phyloP scores from a whole-genome alignment of 2,888 invertebrate species.

The Synanthedon formicaeformis region DNA sequence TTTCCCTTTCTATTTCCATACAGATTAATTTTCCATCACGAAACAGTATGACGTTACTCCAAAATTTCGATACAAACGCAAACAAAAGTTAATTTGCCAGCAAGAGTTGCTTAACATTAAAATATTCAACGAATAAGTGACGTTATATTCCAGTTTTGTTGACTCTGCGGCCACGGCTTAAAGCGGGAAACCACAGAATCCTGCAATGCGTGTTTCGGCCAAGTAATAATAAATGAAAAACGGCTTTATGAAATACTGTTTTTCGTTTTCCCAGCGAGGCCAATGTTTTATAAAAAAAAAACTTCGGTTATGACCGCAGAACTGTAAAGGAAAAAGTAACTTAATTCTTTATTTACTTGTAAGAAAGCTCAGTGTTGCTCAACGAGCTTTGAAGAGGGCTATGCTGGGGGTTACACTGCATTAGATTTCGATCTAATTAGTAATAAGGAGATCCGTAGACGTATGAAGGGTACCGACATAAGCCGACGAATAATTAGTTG shows the following conservation, averaged over 20 bases:
- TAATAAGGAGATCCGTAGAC: too few species aligned
- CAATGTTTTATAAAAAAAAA: not conserved
- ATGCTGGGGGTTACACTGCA: too few species aligned
- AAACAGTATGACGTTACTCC: not conserved
- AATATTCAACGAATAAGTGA: not conserved
- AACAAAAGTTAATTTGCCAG: not conserved
- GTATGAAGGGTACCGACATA: too few species aligned
- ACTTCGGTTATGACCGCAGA: not conserved
- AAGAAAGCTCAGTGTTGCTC: too few species aligned
- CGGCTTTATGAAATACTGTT: conserved; percentile 22
- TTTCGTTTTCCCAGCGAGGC: conserved; percentile 1
- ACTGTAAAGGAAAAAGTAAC: too few species aligned
- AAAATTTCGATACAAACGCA: not conserved
- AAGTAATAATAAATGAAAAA: conserved; percentile 29
- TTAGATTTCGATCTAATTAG: too few species aligned
- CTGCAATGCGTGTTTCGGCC: conserved; percentile 23
- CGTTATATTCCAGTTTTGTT: not conserved
- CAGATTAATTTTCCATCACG: too few species aligned
- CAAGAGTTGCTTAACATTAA: not conserved
- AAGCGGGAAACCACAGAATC: conserved; percentile 10
- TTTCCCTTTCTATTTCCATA: too few species aligned
- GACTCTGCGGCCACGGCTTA: not conserved
- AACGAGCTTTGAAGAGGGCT: too few species aligned
- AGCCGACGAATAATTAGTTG: too few species aligned
- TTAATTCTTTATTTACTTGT: too few species aligned